A percentile compares a stretch with the other conserved stretches of the same genome.
Conservation (phyloP, 2,888 invertebrate genomes). For the Platycheirus rosarum region DNA sequence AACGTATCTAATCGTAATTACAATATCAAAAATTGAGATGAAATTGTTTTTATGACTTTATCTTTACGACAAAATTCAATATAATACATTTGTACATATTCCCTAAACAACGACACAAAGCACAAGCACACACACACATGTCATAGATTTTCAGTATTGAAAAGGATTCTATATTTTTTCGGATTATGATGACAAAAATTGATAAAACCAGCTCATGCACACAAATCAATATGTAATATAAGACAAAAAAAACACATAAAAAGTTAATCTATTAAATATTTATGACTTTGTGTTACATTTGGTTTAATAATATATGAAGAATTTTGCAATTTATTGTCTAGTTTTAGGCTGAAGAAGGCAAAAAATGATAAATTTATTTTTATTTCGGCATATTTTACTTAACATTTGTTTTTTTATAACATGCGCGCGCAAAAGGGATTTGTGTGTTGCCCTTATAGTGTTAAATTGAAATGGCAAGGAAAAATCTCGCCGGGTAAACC, state of each 20-base stretch:
- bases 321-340: constrained; percentile 27
- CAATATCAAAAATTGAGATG: constrained; percentile 3
- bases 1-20: too few species aligned
- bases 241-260: constrained; percentile 39
- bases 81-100: background rate
- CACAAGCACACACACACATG: constrained; percentile 20
- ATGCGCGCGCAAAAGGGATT: too few species aligned
- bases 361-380: constrained; percentile 6
- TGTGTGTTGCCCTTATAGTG: too few species aligned
- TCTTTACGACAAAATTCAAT: constrained; percentile 46
- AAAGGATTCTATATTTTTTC: constrained; percentile 47
- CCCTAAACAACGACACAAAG: background rate
- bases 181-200: constrained; percentile 54
- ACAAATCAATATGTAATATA: constrained; percentile 63
- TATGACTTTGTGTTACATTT: constrained; percentile 60
- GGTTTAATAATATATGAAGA: constrained; percentile 9
- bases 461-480: too few species aligned
- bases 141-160: constrained; percentile 11
- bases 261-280: constrained; percentile 65
- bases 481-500: too few species aligned
- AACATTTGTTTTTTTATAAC: too few species aligned
- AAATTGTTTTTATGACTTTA: constrained; percentile 47
- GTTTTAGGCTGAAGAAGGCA: constrained; percentile 1
- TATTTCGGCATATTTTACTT: background rate
- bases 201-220: constrained; percentile 56